Base-by-base conservation (phyloP, 2,888 invertebrate species). In the Leptopilina drosophilae region DNA sequence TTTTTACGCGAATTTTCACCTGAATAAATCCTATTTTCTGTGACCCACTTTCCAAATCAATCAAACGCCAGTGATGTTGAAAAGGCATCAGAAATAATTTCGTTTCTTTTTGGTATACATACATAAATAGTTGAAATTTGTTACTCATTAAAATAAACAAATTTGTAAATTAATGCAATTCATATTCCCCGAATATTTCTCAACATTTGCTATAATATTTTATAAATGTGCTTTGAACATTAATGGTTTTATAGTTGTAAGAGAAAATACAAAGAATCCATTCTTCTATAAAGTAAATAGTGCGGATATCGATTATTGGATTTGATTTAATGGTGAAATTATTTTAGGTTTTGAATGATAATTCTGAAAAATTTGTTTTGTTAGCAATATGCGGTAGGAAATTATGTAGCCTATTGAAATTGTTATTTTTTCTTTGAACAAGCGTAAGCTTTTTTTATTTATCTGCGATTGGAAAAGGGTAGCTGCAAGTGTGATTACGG, bases 1-100 rank as follows among this genome's bases (percentile, higher is more conserved):
- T 69, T 69, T 69, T 69, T 69, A 20, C 53, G 49, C 49, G 6
- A 69, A 26, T 53, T 69, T 53, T 8, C 26, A 69, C 12, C 26
- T 12, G 26, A 69, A 8, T 69, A 69, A 53, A 69, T 14, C 20
- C 26, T 8, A 53, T 69, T 69, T 53, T 53, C 53, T 53, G 49
- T 69, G 49, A 69, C 53, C 69, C 46, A 53, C 7, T 53, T 69
- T 26, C 12, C 14, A 7, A 49, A 26, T 69, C 26, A 69, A 69
- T 69, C 69, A 69, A 69, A 49, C 26, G 69, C 49, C 15, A 69
- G 9, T 69, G 69, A 53, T 26, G 49, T 69, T 69, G 26, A 49
- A 33, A 67, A 53, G 14, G 8, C 4, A 26, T 7, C 49, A 69
- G 14, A 53, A 49, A 20, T 26, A 69, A 69, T 69, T 53, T 53